A percentile compares a stretch with the other conserved stretches of the same genome.
Evolutionary conservation across 92 coral and sea anemone genomes (phyloP).

Genomic region (Actinostola sp.): DNA sequence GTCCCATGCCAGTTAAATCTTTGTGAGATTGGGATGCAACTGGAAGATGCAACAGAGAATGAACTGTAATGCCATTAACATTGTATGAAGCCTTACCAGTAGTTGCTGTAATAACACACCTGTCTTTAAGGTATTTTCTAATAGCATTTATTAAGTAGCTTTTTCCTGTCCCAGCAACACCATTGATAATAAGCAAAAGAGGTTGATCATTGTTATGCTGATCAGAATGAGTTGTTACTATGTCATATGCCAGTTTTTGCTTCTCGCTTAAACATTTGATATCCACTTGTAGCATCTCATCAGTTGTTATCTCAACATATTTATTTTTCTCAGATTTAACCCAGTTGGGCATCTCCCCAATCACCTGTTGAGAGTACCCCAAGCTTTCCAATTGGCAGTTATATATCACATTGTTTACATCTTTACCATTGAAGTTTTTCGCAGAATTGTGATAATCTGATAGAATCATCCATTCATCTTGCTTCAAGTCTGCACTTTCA

Average conservation of each 20-base stretch:
- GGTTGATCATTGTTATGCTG: constrained; percentile 5
- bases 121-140: too few species aligned
- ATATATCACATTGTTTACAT: not conserved
- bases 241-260: constrained; percentile 45
- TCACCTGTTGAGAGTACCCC: constrained; percentile 36
- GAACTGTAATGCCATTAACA: constrained; percentile 64
- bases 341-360: constrained; percentile 61
- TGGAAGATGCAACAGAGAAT: constrained; percentile 64
- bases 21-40: constrained; percentile 40
- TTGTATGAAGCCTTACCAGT: constrained; percentile 54
- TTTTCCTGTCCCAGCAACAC: constrained; percentile 59
- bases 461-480: constrained; percentile 81
- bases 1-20: constrained; percentile 55
- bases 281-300: not conserved
- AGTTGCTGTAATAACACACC: too few species aligned
- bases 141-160: constrained; percentile 54
- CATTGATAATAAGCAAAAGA: constrained; percentile 36
- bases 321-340: constrained; percentile 32
- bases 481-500: constrained; percentile 9
- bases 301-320: not conserved
- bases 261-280: constrained; percentile 19
- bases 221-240: constrained; percentile 31
- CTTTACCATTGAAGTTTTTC: not conserved
- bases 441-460: constrained; percentile 47
- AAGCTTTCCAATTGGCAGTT: constrained; percentile 39